Conservation (phyloP, 2,113 vertebrate species). For the Paradisaea rubra region DNA sequence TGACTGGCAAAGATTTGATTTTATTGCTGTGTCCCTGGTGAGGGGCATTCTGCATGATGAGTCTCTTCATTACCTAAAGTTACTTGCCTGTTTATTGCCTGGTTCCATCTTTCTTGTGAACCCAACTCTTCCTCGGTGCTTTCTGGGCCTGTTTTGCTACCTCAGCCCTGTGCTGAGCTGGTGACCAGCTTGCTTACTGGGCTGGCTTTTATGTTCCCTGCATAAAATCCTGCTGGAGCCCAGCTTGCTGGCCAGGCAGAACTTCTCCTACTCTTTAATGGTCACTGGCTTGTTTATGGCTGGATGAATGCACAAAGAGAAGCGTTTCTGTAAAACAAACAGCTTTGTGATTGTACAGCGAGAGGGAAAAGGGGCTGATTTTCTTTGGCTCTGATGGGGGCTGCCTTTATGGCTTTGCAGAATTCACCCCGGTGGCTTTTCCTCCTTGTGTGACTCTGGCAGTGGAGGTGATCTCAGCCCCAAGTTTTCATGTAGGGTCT, state of each 20-base stretch:
- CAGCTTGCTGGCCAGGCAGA: not conserved
- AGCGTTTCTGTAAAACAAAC: not conserved
- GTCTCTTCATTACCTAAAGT: not conserved
- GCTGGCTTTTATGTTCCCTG: not conserved
- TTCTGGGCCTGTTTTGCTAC: not conserved
- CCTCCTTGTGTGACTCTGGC: not conserved
- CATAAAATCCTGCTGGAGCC: not conserved
- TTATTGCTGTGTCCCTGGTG: not conserved
- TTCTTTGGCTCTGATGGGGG: not conserved
- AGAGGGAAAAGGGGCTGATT: not conserved
- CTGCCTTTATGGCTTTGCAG: not conserved
- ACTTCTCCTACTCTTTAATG: not conserved
- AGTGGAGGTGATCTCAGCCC: not conserved
- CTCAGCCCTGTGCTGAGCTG: not conserved
- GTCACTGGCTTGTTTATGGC: not conserved
- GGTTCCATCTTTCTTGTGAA: not conserved
- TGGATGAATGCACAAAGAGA: constrained; percentile 28
- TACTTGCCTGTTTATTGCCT: not conserved
- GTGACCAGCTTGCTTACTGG: not conserved
- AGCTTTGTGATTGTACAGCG: not conserved
- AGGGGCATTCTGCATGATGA: not conserved
- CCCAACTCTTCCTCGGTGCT: rapidly evolving
- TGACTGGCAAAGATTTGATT: not conserved
- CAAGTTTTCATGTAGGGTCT: not conserved
- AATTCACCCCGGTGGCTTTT: not conserved